Evolutionary conservation across 2,797 vertebrate genomes (phyloP).

Genomic region (Gouania willdenowi): DNA sequence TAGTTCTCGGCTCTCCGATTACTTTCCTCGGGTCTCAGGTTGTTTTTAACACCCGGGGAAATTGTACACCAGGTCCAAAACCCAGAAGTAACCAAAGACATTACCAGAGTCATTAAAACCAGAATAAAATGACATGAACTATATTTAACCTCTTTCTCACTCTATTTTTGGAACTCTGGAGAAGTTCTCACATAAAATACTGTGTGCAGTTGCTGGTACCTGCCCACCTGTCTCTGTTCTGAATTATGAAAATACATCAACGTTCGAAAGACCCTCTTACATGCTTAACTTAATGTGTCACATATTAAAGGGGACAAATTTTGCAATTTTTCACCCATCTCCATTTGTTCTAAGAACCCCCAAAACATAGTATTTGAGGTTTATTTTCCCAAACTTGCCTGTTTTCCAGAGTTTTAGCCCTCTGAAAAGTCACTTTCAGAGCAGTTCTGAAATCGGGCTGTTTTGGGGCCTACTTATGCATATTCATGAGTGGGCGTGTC

Average conservation of each 20-base stretch:
- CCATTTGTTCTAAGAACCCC: too few relatives aligned
- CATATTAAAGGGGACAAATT: too few relatives aligned
- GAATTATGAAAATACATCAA: constrained; percentile 31
- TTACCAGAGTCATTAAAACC: constrained; percentile 68
- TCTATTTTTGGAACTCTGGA: constrained; percentile 66
- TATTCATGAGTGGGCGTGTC: too few relatives aligned
- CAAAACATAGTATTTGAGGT: too few relatives aligned
- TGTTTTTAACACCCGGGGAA: constrained; percentile 43
- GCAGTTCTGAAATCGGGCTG: too few relatives aligned
- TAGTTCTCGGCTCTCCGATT: constrained; percentile 45
- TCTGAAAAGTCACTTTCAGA: too few relatives aligned
- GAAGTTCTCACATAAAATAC: constrained; percentile 35
- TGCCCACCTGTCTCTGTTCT: constrained; percentile 55
- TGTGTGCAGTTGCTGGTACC: constrained; percentile 5
- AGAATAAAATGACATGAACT: constrained; percentile 69
- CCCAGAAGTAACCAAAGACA: constrained; percentile 62
- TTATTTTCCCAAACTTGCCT: too few relatives aligned
- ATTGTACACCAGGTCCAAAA: constrained; percentile 47
- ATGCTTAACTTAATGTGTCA: too few relatives aligned
- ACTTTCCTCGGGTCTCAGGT: constrained; percentile 46
- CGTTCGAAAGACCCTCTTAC: too few relatives aligned
- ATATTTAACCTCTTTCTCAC: constrained; percentile 61
- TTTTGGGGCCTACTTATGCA: too few relatives aligned
- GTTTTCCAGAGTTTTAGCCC: too few relatives aligned
- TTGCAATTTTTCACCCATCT: too few relatives aligned